Conservation (phyloP, 2,113 vertebrate genomes). For the Pseudonaja textilis region DNA sequence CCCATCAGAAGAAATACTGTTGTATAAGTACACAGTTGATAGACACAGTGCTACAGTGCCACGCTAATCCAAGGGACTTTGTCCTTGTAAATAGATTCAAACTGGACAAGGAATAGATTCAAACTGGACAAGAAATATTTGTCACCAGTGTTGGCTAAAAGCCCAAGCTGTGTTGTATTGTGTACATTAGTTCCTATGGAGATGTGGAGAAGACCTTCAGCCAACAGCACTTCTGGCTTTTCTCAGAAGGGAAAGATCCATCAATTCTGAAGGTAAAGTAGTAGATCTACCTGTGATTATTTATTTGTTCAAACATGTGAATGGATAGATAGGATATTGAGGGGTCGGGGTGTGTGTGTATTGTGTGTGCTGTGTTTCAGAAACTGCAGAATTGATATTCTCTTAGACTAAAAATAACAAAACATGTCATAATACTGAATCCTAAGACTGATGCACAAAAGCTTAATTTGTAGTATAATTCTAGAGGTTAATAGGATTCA, state of each 20-base stretch:
- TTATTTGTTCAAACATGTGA: neutral
- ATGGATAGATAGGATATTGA: neutral
- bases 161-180: slow-evolving; percentile 19
- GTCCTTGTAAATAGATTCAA: neutral
- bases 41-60: neutral
- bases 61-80: neutral
- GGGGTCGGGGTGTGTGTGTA: neutral
- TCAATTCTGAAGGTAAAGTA: slow-evolving; percentile 39
- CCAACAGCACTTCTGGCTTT: neutral
- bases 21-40: neutral
- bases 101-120: neutral
- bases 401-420: neutral
- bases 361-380: neutral
- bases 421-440: neutral
- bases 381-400: neutral
- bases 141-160: neutral
- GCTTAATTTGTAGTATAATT: neutral
- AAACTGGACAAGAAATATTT: neutral
- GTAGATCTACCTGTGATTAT: neutral
- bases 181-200: slow-evolving; percentile 35
- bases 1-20: neutral
- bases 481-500: neutral
- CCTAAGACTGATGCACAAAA: neutral
- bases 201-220: neutral
- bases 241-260: neutral